A percentile compares a stretch with the other conserved stretches of the same genome.
Conservation (phyloP, 2,797 vertebrate genomes). For the Nyctalus aviator region DNA sequence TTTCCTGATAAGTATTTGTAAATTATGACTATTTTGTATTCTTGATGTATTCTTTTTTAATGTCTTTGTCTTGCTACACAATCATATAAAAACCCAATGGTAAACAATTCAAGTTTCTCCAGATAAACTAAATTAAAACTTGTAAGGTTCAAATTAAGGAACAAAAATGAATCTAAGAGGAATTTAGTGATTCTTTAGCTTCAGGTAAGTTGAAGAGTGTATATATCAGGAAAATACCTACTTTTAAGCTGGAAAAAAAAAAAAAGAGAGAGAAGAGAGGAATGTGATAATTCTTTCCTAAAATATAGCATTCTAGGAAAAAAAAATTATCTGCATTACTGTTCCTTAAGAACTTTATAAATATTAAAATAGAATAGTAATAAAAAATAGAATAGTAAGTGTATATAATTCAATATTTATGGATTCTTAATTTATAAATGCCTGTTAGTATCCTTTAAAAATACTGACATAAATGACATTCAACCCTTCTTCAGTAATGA, state of each 20-base stretch:
- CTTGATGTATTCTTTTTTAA: neutral
- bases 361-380: slow-evolving; percentile 60
- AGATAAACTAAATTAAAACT: slow-evolving; percentile 40
- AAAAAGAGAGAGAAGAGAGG: neutral
- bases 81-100: slow-evolving; percentile 9
- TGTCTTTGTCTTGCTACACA: slow-evolving; percentile 4
- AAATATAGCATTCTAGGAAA: slow-evolving; percentile 2
- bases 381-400: slow-evolving; percentile 36
- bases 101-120: slow-evolving; percentile 41
- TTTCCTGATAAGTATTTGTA: neutral
- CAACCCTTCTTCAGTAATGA: slow-evolving; percentile 58
- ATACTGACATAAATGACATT: slow-evolving; percentile 3
- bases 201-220: slow-evolving; percentile 32
- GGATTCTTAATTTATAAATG: slow-evolving; percentile 66
- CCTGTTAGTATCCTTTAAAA: slow-evolving; percentile 53
- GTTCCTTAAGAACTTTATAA: slow-evolving; percentile 55
- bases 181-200: slow-evolving; percentile 31
- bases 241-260: slow-evolving; percentile 4
- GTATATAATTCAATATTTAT: slow-evolving; percentile 60
- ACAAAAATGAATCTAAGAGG: slow-evolving; percentile 28
- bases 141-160: neutral
- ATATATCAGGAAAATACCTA: slow-evolving; percentile 16
- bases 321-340: slow-evolving; percentile 32
- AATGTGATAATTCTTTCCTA: slow-evolving; percentile 30
- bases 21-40: slow-evolving; percentile 42